Conservation (phyloP, 2,888 invertebrate genomes). For the Aporophyla lueneburgensis region DNA sequence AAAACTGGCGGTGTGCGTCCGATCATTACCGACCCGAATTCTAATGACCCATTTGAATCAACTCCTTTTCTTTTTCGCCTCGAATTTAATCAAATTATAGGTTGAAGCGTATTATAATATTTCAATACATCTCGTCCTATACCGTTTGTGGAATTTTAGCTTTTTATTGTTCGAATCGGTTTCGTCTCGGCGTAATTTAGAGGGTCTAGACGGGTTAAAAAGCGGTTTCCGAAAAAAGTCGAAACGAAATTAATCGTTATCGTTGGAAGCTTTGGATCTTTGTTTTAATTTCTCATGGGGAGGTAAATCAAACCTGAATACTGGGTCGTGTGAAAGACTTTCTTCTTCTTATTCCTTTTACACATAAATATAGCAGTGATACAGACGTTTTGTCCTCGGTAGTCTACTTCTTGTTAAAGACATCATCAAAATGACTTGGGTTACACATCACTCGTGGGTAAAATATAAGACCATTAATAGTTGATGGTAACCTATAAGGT, state of each 20-base stretch:
- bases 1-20: slow-evolving; percentile 82
- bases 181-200: slow-evolving; percentile 85
- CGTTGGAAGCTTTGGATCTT: slow-evolving; percentile 62
- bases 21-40: slow-evolving; percentile 89
- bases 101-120: slow-evolving; percentile 90
- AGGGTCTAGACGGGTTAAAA: slow-evolving; percentile 86
- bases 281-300: slow-evolving; percentile 57
- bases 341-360: slow-evolving; percentile 17
- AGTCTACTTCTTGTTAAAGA: not conserved
- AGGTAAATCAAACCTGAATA: slow-evolving; percentile 34
- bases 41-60: slow-evolving; percentile 88
- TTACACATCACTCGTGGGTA: not conserved
- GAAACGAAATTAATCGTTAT: slow-evolving; percentile 72
- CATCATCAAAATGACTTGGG: not conserved
- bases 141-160: slow-evolving; percentile 88
- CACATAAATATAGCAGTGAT: not conserved
- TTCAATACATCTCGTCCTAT: slow-evolving; percentile 88
- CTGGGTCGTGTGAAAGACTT: slow-evolving; percentile 24
- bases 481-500: slow-evolving; percentile 7
- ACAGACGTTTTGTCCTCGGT: too few relatives aligned
- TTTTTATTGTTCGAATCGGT: slow-evolving; percentile 88
- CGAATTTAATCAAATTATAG: slow-evolving; percentile 91
- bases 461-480: not conserved
- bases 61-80: slow-evolving; percentile 86
- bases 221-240: slow-evolving; percentile 64